Evolutionary conservation across 2,888 invertebrate genomes (phyloP).

Genomic region (Pachycephus smyrnensis): DNA sequence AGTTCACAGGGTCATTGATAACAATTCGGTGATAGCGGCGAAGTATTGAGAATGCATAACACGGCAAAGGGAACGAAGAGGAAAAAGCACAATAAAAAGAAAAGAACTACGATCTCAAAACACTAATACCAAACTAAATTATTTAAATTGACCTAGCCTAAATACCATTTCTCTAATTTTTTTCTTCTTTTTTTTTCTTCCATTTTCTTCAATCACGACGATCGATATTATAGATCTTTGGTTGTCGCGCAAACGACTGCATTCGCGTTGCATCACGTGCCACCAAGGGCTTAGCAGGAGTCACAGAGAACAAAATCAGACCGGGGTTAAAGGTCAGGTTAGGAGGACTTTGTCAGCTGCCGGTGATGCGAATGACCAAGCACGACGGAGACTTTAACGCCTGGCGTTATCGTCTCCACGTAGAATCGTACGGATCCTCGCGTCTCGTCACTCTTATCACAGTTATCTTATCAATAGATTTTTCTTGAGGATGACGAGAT

Average conservation of each 20-base stretch:
- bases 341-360: neutral
- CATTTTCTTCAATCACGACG: slow-evolving; percentile 9
- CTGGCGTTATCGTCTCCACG: neutral
- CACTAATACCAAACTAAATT: slow-evolving; percentile 52
- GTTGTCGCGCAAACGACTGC: slow-evolving; percentile 27
- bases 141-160: slow-evolving; percentile 37
- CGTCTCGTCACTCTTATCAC: neutral
- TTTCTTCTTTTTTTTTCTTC: slow-evolving; percentile 20
- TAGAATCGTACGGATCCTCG: neutral
- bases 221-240: slow-evolving; percentile 25
- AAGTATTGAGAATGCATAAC: neutral
- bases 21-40: neutral
- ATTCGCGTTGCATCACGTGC: neutral
- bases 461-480: neutral
- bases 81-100: slow-evolving; percentile 16
- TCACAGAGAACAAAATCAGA: neutral
- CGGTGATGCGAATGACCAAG: neutral
- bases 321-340: neutral
- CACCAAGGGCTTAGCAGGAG: neutral
- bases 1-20: neutral
- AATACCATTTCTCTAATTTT: slow-evolving; percentile 20
- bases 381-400: neutral
- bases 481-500: neutral
- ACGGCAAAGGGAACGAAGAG: slow-evolving; percentile 22
- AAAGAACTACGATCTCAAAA: slow-evolving; percentile 48